Percentiles rank a stretch among this genome's conserved stretches.
These are phyloP conservation scores for Oncopodura yosiiana DNA, from an alignment of 1,140 invertebrate species.

Conservation along the genomic window DNA sequence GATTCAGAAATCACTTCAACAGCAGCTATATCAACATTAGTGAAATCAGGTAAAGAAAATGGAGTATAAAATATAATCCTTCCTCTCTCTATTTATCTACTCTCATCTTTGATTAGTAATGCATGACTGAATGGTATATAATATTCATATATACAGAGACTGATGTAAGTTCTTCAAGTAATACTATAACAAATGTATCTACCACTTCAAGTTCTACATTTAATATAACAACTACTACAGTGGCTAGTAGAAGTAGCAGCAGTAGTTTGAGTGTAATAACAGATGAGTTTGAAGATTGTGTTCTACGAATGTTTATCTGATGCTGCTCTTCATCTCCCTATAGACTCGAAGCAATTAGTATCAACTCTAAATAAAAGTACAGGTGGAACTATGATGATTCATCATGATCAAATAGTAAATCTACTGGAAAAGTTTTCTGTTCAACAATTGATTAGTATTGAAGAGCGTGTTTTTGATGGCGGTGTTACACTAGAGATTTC, in stretches of 20 bases:
- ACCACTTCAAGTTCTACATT: neutral
- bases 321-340: conserved; percentile 63
- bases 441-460: conserved; percentile 69
- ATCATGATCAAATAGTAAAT: conserved; percentile 57
- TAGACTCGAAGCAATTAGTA: conserved; percentile 58
- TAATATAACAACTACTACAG: neutral
- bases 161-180: too few relatives aligned
- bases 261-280: too few relatives aligned
- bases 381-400: conserved; percentile 49
- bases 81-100: too few relatives aligned
- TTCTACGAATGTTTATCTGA: conserved; percentile 67
- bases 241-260: neutral
- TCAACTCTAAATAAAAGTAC: conserved; percentile 52
- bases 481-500: conserved; percentile 52
- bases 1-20: too few relatives aligned
- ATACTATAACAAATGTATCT: too few relatives aligned
- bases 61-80: too few relatives aligned
- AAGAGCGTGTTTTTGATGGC: conserved; percentile 51
- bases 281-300: conserved; percentile 51
- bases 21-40: too few relatives aligned
- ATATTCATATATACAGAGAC: too few relatives aligned
- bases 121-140: too few relatives aligned
- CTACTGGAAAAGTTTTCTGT: conserved; percentile 76
- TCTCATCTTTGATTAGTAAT: too few relatives aligned
- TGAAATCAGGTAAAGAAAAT: too few relatives aligned